Conservation (phyloP, 2,888 invertebrate genomes). For the Eilema sororculum region DNA sequence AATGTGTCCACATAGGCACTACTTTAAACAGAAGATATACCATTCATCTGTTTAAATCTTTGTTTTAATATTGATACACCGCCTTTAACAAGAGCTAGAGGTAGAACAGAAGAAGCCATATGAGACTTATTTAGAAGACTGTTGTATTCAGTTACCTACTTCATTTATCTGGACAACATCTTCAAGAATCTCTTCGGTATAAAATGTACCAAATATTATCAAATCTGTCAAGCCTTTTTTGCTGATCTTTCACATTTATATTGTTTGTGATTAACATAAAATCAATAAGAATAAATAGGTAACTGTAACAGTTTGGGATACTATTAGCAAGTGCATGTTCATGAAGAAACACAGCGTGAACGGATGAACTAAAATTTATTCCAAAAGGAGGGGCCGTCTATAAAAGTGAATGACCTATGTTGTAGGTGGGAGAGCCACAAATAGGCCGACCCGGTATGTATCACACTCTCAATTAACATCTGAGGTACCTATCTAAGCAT, state of each 20-base stretch:
- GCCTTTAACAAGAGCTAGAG: background rate
- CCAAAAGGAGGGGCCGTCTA: background rate
- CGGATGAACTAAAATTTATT: background rate
- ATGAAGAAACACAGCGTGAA: background rate
- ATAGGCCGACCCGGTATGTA: background rate
- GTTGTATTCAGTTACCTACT: background rate
- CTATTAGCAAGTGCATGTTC: background rate
- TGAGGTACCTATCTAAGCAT: background rate
- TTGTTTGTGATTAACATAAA: no score
- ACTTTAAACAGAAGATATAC: background rate
- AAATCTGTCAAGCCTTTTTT: no score
- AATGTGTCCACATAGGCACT: conserved; percentile 10
- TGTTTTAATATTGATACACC: background rate
- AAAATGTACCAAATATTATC: no score
- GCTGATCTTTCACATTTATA: no score
- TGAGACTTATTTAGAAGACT: background rate
- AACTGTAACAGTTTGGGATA: background rate
- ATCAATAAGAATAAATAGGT: background rate
- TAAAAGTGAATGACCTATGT: conserved; percentile 1
- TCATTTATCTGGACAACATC: no score
- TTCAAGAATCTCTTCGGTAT: no score
- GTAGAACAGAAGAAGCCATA: background rate
- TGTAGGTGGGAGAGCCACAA: conserved; percentile 2
- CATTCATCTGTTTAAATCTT: background rate
- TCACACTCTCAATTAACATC: background rate